Percentiles rank a stretch among this genome's conserved stretches.
Conservation (phyloP, 2,113 vertebrate genomes). For the Enhydra lutris region DNA sequence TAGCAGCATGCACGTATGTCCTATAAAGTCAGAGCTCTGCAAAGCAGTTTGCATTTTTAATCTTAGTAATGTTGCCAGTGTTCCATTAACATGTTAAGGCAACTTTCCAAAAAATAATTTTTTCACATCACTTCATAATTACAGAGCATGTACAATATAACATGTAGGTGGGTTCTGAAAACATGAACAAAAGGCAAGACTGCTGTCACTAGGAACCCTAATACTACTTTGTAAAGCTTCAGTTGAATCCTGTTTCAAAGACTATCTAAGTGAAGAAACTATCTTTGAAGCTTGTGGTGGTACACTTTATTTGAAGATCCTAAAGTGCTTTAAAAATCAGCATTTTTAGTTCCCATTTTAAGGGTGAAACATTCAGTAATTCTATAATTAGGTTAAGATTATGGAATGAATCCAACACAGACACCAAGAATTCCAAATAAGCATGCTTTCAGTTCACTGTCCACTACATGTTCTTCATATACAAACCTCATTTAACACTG, state of each 20-base stretch:
- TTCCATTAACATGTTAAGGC: constrained; percentile 5
- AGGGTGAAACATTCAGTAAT: not conserved
- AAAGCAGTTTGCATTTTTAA: constrained; percentile 9
- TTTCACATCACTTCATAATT: constrained; percentile 38
- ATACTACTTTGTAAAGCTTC: not conserved
- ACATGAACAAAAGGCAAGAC: constrained; percentile 28
- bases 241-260: constrained; percentile 26
- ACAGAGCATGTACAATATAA: not conserved
- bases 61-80: not conserved
- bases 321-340: constrained; percentile 23
- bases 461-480: not conserved
- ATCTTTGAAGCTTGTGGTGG: not conserved
- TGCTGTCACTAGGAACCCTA: not conserved
- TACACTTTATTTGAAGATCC: not conserved
- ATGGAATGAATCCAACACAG: not conserved
- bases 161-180: constrained; percentile 10
- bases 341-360: not conserved
- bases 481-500: not conserved
- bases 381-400: not conserved
- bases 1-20: not conserved
- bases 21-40: constrained; percentile 14
- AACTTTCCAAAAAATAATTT: constrained; percentile 21
- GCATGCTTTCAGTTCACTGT: not conserved
- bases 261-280: constrained; percentile 17
- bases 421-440: not conserved